Percentiles rank a stretch among this genome's conserved stretches.
These are phyloP conservation scores for Quiscalus mexicanus DNA, from an alignment of 2,113 vertebrate species.

Conservation along the genomic window DNA sequence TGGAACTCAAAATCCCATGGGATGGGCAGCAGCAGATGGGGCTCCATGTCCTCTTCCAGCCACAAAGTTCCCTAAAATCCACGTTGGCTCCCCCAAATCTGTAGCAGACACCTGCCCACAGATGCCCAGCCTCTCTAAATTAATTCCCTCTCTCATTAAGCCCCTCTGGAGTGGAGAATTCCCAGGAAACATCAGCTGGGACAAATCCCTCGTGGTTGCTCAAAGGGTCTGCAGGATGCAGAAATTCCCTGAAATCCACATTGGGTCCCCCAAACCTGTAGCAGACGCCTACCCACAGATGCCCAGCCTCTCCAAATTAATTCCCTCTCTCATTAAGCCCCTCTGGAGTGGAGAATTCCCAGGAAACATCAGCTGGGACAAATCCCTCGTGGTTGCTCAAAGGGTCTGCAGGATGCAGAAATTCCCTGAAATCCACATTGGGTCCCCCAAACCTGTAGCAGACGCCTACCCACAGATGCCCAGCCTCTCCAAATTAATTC, in stretches of 20 bases:
- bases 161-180: not conserved
- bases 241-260: not conserved
- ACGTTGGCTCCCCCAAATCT: not conserved
- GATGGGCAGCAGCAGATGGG: not conserved
- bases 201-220: too few relatives aligned
- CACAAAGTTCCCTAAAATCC: not conserved
- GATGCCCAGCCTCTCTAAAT: not conserved
- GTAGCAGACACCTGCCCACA: accelerated
- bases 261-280: not conserved
- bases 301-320: not conserved
- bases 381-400: not conserved
- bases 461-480: accelerated
- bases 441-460: not conserved
- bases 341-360: not conserved
- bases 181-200: not conserved
- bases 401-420: not conserved
- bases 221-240: too few relatives aligned
- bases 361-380: not conserved
- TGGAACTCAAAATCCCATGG: not conserved
- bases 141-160: not conserved
- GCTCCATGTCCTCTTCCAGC: not conserved
- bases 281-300: accelerated
- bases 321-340: not conserved
- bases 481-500: not conserved
- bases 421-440: not conserved